Evolutionary conservation across 1,140 invertebrate genomes (phyloP).

Genomic region (Danaus plexippus): DNA sequence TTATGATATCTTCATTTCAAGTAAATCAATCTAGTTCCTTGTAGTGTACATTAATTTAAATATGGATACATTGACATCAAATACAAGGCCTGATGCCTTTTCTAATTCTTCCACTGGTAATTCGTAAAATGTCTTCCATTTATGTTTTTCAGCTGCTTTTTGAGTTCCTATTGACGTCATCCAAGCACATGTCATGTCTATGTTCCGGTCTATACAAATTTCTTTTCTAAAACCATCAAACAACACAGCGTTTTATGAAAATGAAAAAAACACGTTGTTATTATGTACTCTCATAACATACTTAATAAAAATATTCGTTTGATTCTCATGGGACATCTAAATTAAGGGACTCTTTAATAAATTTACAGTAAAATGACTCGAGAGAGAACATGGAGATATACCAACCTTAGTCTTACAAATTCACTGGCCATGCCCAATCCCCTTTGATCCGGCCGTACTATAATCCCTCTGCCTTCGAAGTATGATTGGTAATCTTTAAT

Average conservation of each 20-base stretch:
- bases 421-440: slow-evolving; percentile 28
- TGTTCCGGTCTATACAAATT: slow-evolving; percentile 22
- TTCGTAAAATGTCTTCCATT: slow-evolving; percentile 27
- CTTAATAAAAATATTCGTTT: slow-evolving; percentile 1
- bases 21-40: slow-evolving; percentile 3
- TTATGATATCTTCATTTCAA: neutral
- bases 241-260: too few relatives aligned
- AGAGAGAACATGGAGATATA: too few relatives aligned
- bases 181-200: slow-evolving; percentile 31
- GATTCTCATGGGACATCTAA: neutral
- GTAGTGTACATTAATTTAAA: slow-evolving; percentile 28
- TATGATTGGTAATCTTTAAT: slow-evolving; percentile 16
- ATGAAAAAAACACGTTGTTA: slow-evolving; percentile 8
- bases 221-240: slow-evolving; percentile 15
- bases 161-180: slow-evolving; percentile 30
- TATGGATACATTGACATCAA: slow-evolving; percentile 14
- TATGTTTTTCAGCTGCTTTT: slow-evolving; percentile 27
- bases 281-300: slow-evolving; percentile 1
- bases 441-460: slow-evolving; percentile 31
- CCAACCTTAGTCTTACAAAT: slow-evolving; percentile 27
- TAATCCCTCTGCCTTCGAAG: slow-evolving; percentile 24
- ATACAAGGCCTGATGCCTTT: slow-evolving; percentile 16
- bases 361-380: neutral
- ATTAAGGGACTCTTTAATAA: neutral
- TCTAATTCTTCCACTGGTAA: slow-evolving; percentile 21